Percentiles rank a stretch among this genome's conserved stretches.
Conservation (phyloP, 2,113 vertebrate genomes). For the Aythya baeri region DNA sequence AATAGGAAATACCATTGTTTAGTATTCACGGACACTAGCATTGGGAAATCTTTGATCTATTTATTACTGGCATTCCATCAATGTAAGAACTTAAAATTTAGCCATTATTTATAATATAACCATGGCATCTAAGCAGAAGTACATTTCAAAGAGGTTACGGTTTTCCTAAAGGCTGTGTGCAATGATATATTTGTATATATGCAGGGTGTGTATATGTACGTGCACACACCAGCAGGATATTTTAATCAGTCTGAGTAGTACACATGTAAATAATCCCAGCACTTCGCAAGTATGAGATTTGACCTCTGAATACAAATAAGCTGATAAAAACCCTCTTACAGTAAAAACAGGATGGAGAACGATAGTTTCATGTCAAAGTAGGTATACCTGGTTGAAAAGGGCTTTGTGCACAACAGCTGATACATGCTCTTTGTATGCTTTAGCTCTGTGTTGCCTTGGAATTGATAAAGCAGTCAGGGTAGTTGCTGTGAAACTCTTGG, state of each 20-base stretch:
- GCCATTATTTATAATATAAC: not conserved
- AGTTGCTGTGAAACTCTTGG: not conserved
- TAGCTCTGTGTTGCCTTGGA: not conserved
- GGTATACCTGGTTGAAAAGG: not conserved
- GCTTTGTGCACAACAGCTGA: accelerated
- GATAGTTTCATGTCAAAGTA: not conserved
- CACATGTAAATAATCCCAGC: not conserved
- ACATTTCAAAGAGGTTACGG: accelerated
- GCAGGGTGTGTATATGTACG: not conserved
- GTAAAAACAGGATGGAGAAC: not conserved
- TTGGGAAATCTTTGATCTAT: not conserved
- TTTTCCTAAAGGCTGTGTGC: not conserved
- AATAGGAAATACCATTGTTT: not conserved
- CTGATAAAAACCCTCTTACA: not conserved
- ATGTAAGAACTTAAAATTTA: not conserved
- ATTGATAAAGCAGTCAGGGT: not conserved
- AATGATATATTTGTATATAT: not conserved
- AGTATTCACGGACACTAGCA: not conserved
- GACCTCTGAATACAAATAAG: not conserved
- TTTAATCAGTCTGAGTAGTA: not conserved
- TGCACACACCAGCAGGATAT: not conserved
- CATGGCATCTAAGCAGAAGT: not conserved
- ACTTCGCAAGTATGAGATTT: not conserved
- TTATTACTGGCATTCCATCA: not conserved
- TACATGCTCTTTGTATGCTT: not conserved